Evolutionary conservation across 2,797 vertebrate genomes (phyloP), one percentile per base, ranked within the genome.

Genomic region (Falco cherrug): DNA sequence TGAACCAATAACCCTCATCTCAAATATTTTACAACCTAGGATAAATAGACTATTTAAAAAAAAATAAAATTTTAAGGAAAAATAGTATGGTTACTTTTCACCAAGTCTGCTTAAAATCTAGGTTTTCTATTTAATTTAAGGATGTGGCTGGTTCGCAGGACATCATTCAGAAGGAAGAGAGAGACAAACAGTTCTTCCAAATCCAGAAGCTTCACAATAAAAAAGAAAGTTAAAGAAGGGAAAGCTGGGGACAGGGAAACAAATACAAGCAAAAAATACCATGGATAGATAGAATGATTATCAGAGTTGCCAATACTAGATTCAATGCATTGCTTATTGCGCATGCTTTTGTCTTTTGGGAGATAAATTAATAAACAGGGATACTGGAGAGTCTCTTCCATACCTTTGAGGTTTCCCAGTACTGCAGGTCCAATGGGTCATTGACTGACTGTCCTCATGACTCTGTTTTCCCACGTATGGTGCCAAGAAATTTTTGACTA

Each of bases 381-480:
- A 21, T 61, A 59, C 28, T 53, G 26, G 29, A 54, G 16, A 29
- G 51, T 89, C 13, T 64, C 18, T 21, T n/a, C 87, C 13, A 37
- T 17, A 7, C 10, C 26, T 61, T 47, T 28, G 12, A 2, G 25
- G 20, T 61, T 37, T 78, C 22, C 53, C 53, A 86, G 56, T 90
- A 57, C 12, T n/a, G 14, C 41, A 71, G 14, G 20, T 67, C 54
- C 37, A 78, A 13, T 2, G 5, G 5, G 5, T 64, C 19, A 13
- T 31, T 71, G 28, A 53, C 45, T 64, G 65, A 47, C 13, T 35
- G 20, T 11, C 51, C 41, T 64, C 0, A 0, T 50, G 69, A 33
- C 8, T 37, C 37, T 71, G 14, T 45, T 86, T 88, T 81, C 43
- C 47, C 37, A 37, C 0, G 0, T 28, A 43, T 0, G 0, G 13